phyloP scores from a whole-genome alignment of 2,888 invertebrate species.

The Malachius bipustulatus region DNA sequence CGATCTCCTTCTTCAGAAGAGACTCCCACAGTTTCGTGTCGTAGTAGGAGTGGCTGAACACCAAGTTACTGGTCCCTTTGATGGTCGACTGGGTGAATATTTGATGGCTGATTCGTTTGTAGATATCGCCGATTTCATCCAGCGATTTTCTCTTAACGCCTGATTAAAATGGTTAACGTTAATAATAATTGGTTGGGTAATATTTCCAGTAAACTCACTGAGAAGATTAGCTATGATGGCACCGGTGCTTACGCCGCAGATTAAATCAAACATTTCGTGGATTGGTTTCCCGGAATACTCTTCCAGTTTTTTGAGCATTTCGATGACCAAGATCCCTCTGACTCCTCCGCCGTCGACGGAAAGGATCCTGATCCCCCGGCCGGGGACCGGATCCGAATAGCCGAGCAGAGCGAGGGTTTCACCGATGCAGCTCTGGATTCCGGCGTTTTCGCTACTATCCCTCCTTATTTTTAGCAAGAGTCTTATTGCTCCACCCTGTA shows the following conservation, averaged over 20 bases:
- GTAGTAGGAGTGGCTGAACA: constrained; percentile 83
- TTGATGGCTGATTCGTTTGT: constrained; percentile 47
- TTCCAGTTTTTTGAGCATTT: constrained; percentile 69
- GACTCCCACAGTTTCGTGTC: constrained; percentile 75
- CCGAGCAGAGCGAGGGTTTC: constrained; percentile 60
- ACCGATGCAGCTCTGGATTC: constrained; percentile 30
- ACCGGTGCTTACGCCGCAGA: constrained; percentile 75
- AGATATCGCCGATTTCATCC: constrained; percentile 47
- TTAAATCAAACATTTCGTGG: constrained; percentile 74
- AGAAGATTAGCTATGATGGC: constrained; percentile 67
- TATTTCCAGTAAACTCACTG: constrained; percentile 37
- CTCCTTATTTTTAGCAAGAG: constrained; percentile 46
- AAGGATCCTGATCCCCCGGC: constrained; percentile 66
- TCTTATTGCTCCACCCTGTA: no score
- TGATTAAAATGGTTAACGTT: constrained; percentile 23
- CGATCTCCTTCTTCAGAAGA: constrained; percentile 54
- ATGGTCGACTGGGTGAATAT: constrained; percentile 55
- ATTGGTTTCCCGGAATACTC: constrained; percentile 53
- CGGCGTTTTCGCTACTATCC: constrained; percentile 31
- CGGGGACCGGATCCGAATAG: constrained; percentile 52
- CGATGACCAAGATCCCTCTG: constrained; percentile 74
- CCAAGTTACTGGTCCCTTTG: constrained; percentile 60
- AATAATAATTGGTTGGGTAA: not conserved
- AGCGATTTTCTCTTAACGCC: constrained; percentile 46
- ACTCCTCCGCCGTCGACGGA: constrained; percentile 87